Evolutionary conservation across 1,140 invertebrate genomes (phyloP).

Genomic region (Nebria ingens): DNA sequence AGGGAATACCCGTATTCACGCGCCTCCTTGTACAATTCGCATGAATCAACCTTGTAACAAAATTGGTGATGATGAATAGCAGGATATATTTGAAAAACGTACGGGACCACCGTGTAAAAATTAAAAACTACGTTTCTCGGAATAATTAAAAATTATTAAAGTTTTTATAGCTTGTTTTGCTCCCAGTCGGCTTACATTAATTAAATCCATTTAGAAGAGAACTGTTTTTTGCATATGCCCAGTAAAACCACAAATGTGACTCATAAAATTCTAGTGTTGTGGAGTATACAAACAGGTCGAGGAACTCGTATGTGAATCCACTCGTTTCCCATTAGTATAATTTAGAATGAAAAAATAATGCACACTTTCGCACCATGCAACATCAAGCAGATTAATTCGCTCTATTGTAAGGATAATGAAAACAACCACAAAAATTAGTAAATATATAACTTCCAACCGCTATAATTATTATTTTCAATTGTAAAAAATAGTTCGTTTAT

Average conservation of each 20-base stretch:
- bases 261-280: not conserved
- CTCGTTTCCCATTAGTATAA: no score
- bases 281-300: not conserved
- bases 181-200: slow-evolving; percentile 6
- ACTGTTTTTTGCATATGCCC: slow-evolving; percentile 7
- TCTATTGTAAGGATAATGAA: no score
- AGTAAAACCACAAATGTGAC: slow-evolving; percentile 6
- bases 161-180: not conserved
- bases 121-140: slow-evolving; percentile 7
- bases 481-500: no score
- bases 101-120: not conserved
- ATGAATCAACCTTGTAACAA: not conserved
- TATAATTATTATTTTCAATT: no score
- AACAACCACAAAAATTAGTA: no score
- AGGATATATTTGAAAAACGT: not conserved
- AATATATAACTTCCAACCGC: no score
- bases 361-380: no score
- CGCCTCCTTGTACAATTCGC: not conserved
- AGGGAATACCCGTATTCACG: no score
- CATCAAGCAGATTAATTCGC: no score
- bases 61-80: not conserved
- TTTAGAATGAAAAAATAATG: no score
- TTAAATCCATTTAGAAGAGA: slow-evolving; percentile 1
- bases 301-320: no score
- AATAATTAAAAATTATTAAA: slow-evolving; percentile 10